Base-by-base conservation (phyloP, 2,113 vertebrate genomes). In the Mustelus asterias region DNA sequence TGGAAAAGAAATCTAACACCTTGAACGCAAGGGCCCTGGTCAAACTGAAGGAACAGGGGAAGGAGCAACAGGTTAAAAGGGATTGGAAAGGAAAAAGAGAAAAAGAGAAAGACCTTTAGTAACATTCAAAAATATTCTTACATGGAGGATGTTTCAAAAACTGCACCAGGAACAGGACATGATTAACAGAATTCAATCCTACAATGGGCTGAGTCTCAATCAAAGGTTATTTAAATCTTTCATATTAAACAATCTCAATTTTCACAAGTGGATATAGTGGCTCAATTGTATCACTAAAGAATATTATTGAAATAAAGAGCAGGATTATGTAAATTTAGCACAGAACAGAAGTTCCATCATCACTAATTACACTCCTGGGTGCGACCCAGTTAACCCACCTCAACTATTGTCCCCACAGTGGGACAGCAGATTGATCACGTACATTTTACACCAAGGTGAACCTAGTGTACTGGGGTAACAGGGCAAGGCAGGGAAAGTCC, bases 101-200 rank as follows among this genome's bases (percentile, higher is more conserved):
- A 94, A 72, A 94, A 69, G 14, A 90, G 58, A 60, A 95, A 54
- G 67, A 14, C 89, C 60, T 93, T 95, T 95, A 95, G 41, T 95
- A 95, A 95, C 69, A 95, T 95, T 70, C 60, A 93, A n/a, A 93
- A 37, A 67, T 63, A 93, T 65, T 67, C n/a, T 63, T 93, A 37
- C 89, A 65, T 22, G n/a, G 7, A 5, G 24, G 89, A 93, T 93
- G 60, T 65, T 65, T 93, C 89, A 93, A 22, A 93, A 93, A 37
- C 33, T 37, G 60, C n/a, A 65, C 88, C n/a, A 93, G 60, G n/a
- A 93, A 22, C n/a, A 93, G 18, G 33, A 24, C 63, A 63, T 67
- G 89, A 65, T 65, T 37, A 65, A 93, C 11, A 16, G 88, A 60
- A 90, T 90, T 90, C 54, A 90, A 89, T 13, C 13, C 26, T 48